Conservation (phyloP, 2,113 vertebrate genomes). For the Acanthochromis polyacanthus region DNA sequence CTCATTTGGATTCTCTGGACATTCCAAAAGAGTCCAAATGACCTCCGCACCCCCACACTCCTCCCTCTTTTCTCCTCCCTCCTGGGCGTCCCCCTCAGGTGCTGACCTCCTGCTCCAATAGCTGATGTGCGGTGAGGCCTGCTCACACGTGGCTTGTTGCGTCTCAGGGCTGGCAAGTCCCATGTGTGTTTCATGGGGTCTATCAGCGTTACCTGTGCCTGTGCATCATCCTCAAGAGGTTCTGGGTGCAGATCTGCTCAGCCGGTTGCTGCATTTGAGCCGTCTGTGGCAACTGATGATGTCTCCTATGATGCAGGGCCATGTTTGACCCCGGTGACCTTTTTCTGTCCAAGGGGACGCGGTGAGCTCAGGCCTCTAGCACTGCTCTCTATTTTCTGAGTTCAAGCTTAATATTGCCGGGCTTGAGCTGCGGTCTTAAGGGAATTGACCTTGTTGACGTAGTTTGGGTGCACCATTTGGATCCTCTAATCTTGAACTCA, state of each 20-base stretch:
- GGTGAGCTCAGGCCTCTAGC: slow-evolving; percentile 51
- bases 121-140: slow-evolving; percentile 56
- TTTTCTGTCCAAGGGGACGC: slow-evolving; percentile 19
- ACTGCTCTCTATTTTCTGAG: slow-evolving; percentile 47
- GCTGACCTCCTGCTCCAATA: slow-evolving; percentile 53
- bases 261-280: slow-evolving; percentile 44
- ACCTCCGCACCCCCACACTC: not conserved
- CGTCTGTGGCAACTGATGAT: slow-evolving; percentile 61
- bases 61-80: not conserved
- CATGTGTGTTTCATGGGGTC: slow-evolving; percentile 24
- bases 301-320: slow-evolving; percentile 49
- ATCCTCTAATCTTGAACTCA: slow-evolving; percentile 77
- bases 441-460: slow-evolving; percentile 58
- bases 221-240: slow-evolving; percentile 43
- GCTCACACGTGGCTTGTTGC: slow-evolving; percentile 44
- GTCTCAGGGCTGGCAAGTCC: slow-evolving; percentile 62
- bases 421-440: slow-evolving; percentile 58
- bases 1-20: slow-evolving; percentile 66
- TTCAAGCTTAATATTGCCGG: slow-evolving; percentile 63
- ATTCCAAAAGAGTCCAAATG: slow-evolving; percentile 56
- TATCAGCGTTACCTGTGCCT: slow-evolving; percentile 61
- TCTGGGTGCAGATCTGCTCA: slow-evolving; percentile 35
- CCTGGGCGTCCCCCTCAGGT: slow-evolving; percentile 53
- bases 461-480: slow-evolving; percentile 65
- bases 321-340: slow-evolving; percentile 48